phyloP scores from a whole-genome alignment of 2,888 invertebrate species.

The Acanthosepion pharaonis region DNA sequence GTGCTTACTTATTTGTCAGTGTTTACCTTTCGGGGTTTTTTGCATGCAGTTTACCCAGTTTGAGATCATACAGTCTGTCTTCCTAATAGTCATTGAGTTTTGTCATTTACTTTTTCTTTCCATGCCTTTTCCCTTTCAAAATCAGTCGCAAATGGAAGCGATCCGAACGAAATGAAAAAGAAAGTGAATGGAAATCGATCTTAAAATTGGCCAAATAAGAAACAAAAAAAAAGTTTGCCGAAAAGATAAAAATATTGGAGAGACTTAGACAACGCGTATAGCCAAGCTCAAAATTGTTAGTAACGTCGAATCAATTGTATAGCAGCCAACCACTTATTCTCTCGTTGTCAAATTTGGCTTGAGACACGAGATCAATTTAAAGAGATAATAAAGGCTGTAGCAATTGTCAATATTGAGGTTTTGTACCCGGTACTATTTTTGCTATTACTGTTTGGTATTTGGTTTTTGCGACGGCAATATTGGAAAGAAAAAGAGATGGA shows the following conservation, averaged over 20 bases:
- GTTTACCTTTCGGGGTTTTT: not conserved
- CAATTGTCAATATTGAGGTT: not conserved
- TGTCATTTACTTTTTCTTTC: not conserved
- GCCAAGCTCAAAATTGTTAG: not conserved
- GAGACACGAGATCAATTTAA: constrained; percentile 22
- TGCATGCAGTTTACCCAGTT: not conserved
- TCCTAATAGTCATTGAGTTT: not conserved
- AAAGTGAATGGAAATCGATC: not conserved
- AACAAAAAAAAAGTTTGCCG: not conserved
- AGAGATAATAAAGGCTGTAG: not conserved
- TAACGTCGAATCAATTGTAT: not conserved
- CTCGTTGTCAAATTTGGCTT: constrained; percentile 21
- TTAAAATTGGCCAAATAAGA: not conserved
- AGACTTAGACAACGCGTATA: not conserved
- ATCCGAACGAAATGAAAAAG: not conserved
- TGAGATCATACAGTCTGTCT: not conserved
- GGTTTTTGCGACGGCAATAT: not conserved
- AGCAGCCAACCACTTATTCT: not conserved
- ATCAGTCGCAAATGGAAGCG: not conserved
- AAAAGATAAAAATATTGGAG: not conserved
- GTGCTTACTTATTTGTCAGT: not conserved
- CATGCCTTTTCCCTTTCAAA: not conserved
- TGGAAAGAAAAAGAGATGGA: not conserved
- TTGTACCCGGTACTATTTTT: not conserved
- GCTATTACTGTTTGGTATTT: not conserved